Evolutionary conservation across 2,888 invertebrate genomes (phyloP), one percentile per base, ranked within the genome.

Genomic region (Octonoba sinensis): DNA sequence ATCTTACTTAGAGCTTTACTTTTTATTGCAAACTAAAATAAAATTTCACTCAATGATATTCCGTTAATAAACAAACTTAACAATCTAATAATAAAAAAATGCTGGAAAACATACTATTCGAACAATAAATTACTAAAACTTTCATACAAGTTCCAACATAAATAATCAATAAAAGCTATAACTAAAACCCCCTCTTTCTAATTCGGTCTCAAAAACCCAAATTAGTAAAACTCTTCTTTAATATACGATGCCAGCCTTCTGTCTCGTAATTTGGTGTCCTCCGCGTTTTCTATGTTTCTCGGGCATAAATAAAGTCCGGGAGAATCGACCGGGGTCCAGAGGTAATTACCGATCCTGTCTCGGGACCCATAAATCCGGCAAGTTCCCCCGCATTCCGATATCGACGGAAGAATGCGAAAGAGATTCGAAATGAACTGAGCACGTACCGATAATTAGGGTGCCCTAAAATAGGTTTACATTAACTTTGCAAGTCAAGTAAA

Each of bases 331-430:
- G 54, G 47, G 73, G 62, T 73, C 79, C 81, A 69, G 69, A 74
- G 81, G 81, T 82, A 82, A 82, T 82, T 82, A 82, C 81, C 70
- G 57, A 82, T 74, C 70, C 60, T 49, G 75, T 62, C 64, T 60
- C 46, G 81, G 81, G 81, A 82, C 69, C 46, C 27, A 75, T 82
- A 82, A 82, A 82, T 82, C 64, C 70, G 62, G 49, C n/a, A 46
- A 16, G n/a, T 73, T 24, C 71, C 47, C 20, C 62, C 56, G 22
- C 69, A 75, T 82, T 82, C 81, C 64, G 70, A 70, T 75, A 82
- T 75, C 62, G 73, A 67, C 51, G 62, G 62, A 73, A 73, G 79
- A 81, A 81, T 81, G 73, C 60, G 67, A 70, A 70, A n/a, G 54
- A 70, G 70, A 77, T 62, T 57, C 77, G 46, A 69, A 70, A 77